These are phyloP conservation scores for Carcinoscorpius rotundicauda DNA, from an alignment of 1,140 invertebrate genomes.

Conservation along the genomic window DNA sequence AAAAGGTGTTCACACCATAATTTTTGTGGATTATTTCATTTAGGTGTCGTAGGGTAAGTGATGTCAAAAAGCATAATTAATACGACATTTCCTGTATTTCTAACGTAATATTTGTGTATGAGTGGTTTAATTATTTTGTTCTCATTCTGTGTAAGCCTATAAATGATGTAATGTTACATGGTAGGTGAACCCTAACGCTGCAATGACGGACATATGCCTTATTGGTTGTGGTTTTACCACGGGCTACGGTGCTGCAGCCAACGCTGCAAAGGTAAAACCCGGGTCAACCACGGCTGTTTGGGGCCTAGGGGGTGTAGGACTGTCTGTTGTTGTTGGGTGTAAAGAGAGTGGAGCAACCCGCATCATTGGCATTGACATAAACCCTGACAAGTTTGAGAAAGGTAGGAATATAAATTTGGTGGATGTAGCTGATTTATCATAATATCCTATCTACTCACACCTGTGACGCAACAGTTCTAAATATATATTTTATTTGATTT, in stretches of 20 bases:
- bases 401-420: constrained; percentile 41
- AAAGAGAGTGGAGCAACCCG: constrained; percentile 76
- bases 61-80: background rate
- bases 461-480: too few relatives aligned
- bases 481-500: too few relatives aligned
- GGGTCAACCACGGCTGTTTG: constrained; percentile 80
- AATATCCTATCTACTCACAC: too few relatives aligned
- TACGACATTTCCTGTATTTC: background rate
- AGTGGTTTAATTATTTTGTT: background rate
- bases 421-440: too few relatives aligned
- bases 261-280: constrained; percentile 69
- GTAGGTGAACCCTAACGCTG: constrained; percentile 46
- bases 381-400: constrained; percentile 68
- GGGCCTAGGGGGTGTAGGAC: constrained; percentile 88
- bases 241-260: constrained; percentile 83
- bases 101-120: background rate
- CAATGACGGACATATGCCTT: constrained; percentile 80
- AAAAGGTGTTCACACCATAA: too few relatives aligned
- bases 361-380: constrained; percentile 90
- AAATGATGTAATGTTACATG: background rate
- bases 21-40: too few relatives aligned
- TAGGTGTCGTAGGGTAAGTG: too few relatives aligned
- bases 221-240: constrained; percentile 89
- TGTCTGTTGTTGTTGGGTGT: constrained; percentile 84
- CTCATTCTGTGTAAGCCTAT: background rate